Evolutionary conservation across 2,797 vertebrate species (phyloP).

Genomic region (Rhabdomys pumilio): DNA sequence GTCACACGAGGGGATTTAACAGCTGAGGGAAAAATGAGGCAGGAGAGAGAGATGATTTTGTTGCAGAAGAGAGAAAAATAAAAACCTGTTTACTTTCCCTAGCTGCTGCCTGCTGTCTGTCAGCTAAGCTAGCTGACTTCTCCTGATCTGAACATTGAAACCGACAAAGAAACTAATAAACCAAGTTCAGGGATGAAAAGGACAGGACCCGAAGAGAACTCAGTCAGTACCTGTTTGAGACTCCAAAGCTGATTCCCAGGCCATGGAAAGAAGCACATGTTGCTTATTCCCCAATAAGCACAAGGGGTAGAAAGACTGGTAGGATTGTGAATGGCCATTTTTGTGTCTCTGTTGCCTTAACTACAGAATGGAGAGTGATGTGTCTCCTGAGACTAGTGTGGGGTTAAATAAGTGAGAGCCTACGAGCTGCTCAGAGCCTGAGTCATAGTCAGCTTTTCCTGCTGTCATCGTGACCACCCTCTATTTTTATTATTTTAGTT

Average conservation of each 20-base stretch:
- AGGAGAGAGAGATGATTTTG: neutral
- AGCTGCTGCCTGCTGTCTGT: slow-evolving; percentile 61
- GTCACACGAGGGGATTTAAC: rapidly evolving
- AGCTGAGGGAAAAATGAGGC: neutral
- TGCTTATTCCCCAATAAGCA: neutral
- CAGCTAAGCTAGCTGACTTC: slow-evolving; percentile 52
- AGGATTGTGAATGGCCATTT: neutral
- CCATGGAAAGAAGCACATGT: neutral
- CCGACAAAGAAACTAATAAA: slow-evolving; percentile 75
- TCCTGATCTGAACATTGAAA: slow-evolving; percentile 57
- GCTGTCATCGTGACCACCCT: neutral
- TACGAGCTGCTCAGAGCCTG: neutral
- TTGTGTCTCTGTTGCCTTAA: neutral
- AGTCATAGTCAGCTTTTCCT: neutral
- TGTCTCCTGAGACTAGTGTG: neutral
- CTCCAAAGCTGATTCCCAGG: neutral
- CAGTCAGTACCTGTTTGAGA: slow-evolving; percentile 57
- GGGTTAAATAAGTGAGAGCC: neutral
- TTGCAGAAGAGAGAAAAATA: neutral
- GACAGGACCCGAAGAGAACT: slow-evolving; percentile 44
- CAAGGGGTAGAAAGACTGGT: neutral
- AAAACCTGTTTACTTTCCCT: slow-evolving; percentile 7
- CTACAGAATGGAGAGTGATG: neutral
- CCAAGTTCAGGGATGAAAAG: slow-evolving; percentile 37
- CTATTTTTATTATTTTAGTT: neutral